A percentile compares a stretch with the other conserved stretches of the same genome.
Conservation (phyloP, 1,140 invertebrate species). For the Tetramorium parvispinum region DNA sequence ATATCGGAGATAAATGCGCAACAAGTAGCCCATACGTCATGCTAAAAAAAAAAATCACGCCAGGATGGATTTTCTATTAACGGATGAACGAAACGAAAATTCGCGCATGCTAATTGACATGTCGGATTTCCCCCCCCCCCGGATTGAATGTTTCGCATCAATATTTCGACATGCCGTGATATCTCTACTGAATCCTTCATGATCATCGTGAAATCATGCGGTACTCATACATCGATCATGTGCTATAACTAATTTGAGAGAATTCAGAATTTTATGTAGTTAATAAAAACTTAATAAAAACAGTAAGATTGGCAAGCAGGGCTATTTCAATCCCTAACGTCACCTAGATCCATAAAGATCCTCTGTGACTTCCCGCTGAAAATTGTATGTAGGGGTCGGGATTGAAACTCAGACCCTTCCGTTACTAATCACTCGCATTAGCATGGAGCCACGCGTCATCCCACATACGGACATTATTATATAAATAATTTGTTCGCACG, state of each 20-base stretch:
- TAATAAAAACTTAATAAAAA: background rate
- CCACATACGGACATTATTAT: too few relatives aligned
- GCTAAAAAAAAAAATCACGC: constrained; percentile 28
- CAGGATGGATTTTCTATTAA: constrained; percentile 43
- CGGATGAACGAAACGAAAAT: constrained; percentile 30
- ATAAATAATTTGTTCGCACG: too few relatives aligned
- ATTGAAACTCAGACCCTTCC: too few relatives aligned
- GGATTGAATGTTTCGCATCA: constrained; percentile 10
- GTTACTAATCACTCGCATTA: too few relatives aligned
- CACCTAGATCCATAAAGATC: too few relatives aligned
- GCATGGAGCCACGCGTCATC: too few relatives aligned
- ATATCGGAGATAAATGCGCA: constrained; percentile 43
- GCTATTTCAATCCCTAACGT: too few relatives aligned
- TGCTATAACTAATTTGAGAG: background rate
- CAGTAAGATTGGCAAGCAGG: too few relatives aligned
- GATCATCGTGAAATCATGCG: background rate
- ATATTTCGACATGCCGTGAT: background rate
- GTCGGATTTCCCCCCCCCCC: constrained; percentile 10
- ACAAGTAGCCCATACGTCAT: constrained; percentile 47
- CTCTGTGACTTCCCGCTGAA: too few relatives aligned
- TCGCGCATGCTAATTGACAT: constrained; percentile 38
- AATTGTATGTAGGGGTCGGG: too few relatives aligned
- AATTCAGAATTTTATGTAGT: background rate
- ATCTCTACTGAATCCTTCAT: background rate
- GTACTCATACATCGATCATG: too few relatives aligned